phyloP scores from a whole-genome alignment of 1,140 invertebrate species.

The Oscheius sp. region DNA sequence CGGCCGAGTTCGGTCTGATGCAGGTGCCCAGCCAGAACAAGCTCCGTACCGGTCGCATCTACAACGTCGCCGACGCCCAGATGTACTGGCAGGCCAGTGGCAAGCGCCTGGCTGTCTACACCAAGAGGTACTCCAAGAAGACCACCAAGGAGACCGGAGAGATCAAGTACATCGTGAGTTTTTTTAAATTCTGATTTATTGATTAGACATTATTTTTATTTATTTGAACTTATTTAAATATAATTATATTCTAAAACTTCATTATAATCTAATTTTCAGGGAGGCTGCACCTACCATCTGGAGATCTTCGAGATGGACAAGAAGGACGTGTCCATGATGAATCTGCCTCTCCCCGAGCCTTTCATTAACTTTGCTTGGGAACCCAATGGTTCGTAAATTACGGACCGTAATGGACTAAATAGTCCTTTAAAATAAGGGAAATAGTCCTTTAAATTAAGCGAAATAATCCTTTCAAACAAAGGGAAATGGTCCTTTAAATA shows the following conservation, averaged over 20 bases:
- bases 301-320: slow-evolving; percentile 89
- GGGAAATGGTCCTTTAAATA: too few relatives aligned
- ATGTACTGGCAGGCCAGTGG: slow-evolving; percentile 94
- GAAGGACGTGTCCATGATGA: slow-evolving; percentile 96
- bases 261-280: slow-evolving; percentile 65
- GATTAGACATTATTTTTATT: too few relatives aligned
- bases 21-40: slow-evolving; percentile 73
- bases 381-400: slow-evolving; percentile 89
- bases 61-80: slow-evolving; percentile 95
- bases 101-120: slow-evolving; percentile 94
- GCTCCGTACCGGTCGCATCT: slow-evolving; percentile 91
- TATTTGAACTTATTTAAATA: too few relatives aligned
- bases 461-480: too few relatives aligned
- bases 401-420: slow-evolving; percentile 84
- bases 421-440: neutral
- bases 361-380: slow-evolving; percentile 98
- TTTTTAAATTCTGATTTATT: slow-evolving; percentile 13
- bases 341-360: slow-evolving; percentile 66
- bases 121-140: slow-evolving; percentile 93
- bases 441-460: too few relatives aligned
- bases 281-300: slow-evolving; percentile 91
- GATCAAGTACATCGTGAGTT: slow-evolving; percentile 79
- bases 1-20: slow-evolving; percentile 58
- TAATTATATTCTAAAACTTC: slow-evolving; percentile 1
- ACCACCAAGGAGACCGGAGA: slow-evolving; percentile 75